These are phyloP conservation scores for Hybos culiciformis DNA, from an alignment of 2,888 invertebrate genomes.

Conservation along the genomic window DNA sequence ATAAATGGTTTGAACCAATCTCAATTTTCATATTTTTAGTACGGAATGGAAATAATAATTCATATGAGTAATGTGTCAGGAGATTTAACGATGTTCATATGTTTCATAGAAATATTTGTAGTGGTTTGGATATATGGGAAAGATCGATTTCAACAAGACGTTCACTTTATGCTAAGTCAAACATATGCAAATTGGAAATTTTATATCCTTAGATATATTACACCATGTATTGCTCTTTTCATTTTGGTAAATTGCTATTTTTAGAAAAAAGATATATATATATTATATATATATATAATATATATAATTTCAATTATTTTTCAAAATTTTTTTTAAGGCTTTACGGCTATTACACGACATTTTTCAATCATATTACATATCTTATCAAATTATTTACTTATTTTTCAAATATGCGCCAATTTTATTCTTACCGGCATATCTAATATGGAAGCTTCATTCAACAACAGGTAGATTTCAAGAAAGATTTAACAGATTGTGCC, in stretches of 20 bases:
- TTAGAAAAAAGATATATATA: no score
- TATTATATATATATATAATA: no score
- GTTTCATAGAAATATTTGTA: slow-evolving; percentile 31
- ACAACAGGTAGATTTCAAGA: slow-evolving; percentile 21
- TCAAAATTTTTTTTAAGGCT: no score
- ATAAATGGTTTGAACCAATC: no score
- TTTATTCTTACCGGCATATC: slow-evolving; percentile 26
- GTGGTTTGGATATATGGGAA: slow-evolving; percentile 74
- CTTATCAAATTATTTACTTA: no score
- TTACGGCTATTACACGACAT: no score
- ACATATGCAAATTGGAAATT: slow-evolving; percentile 39
- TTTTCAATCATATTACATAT: no score
- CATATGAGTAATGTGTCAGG: background rate
- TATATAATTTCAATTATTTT: no score
- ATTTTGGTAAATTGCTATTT: slow-evolving; percentile 21
- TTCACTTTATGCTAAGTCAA: slow-evolving; percentile 61
- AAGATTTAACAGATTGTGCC: slow-evolving; percentile 23
- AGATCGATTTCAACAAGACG: slow-evolving; percentile 45
- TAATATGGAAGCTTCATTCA: slow-evolving; percentile 19
- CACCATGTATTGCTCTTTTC: slow-evolving; percentile 22
- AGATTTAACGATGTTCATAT: background rate
- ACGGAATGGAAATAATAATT: background rate
- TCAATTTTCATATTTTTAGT: no score
- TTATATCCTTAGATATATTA: slow-evolving; percentile 25
- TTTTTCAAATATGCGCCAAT: slow-evolving; percentile 21